A percentile compares a stretch with the other conserved stretches of the same genome.
Evolutionary conservation across 2,888 invertebrate species (phyloP).

Genomic region (Mesoligia furuncula): DNA sequence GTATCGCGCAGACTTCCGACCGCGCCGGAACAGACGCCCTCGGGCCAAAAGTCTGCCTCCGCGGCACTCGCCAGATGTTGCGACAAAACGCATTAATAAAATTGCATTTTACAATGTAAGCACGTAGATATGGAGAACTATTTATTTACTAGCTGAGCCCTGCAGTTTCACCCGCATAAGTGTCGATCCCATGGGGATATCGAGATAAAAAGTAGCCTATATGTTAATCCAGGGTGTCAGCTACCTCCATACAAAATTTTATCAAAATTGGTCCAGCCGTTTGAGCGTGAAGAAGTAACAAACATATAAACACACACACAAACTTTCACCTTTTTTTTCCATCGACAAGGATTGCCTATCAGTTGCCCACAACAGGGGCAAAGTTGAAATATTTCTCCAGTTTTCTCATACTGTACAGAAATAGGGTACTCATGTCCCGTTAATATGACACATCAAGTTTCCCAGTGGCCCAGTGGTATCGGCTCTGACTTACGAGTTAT

Average conservation of each 20-base stretch:
- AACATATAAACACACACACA: too few species aligned
- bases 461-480: too few species aligned
- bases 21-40: conserved; percentile 42
- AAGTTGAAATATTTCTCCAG: neutral
- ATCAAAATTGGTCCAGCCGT: too few species aligned
- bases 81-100: conserved; percentile 42
- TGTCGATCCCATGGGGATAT: too few species aligned
- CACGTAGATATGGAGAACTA: neutral
- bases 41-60: conserved; percentile 14
- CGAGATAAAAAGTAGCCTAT: too few species aligned
- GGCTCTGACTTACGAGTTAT: too few species aligned
- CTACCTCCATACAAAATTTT: too few species aligned
- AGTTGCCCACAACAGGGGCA: neutral
- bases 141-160: too few species aligned
- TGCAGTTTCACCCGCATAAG: too few species aligned
- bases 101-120: conserved; percentile 20
- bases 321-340: too few species aligned
- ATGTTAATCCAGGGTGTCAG: too few species aligned
- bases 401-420: neutral
- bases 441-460: neutral
- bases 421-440: neutral
- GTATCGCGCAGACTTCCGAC: conserved; percentile 47
- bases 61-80: conserved; percentile 31
- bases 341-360: neutral
- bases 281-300: too few species aligned